A percentile compares a stretch with the other conserved stretches of the same genome.
Conservation (phyloP, 1,140 invertebrate genomes). For the Dendroctonus ponderosae region DNA sequence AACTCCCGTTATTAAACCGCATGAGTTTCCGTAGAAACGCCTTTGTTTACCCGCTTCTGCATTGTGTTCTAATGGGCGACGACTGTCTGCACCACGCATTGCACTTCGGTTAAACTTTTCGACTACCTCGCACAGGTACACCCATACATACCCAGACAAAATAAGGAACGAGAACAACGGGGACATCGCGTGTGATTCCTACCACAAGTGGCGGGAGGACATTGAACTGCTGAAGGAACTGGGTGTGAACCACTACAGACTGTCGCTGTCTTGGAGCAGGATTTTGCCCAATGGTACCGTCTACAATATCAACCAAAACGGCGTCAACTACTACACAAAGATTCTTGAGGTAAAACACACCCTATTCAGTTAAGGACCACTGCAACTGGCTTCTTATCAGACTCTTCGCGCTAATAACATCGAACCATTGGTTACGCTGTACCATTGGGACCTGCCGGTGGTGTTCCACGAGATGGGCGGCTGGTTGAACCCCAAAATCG, state of each 20-base stretch:
- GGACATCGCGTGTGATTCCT: conserved; percentile 60
- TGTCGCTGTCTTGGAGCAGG: conserved; percentile 63
- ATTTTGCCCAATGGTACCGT: conserved; percentile 42
- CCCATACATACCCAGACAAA: conserved; percentile 54
- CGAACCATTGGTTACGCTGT: conserved; percentile 59
- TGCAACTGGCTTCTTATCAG: conserved; percentile 38
- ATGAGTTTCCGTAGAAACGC: background rate
- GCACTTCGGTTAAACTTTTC: background rate
- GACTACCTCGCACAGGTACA: conserved; percentile 42
- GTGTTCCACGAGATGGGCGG: conserved; percentile 46
- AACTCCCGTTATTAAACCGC: background rate
- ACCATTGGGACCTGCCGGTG: conserved; percentile 46
- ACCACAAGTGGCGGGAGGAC: conserved; percentile 59
- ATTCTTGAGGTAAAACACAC: conserved; percentile 51
- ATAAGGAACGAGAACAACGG: conserved; percentile 57
- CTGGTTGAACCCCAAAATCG: conserved; percentile 39
- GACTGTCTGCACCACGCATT: background rate
- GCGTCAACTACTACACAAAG: conserved; percentile 64
- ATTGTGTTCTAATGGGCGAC: background rate
- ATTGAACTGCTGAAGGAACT: conserved; percentile 53
- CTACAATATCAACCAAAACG: conserved; percentile 58
- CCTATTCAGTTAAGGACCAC: background rate
- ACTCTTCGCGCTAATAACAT: conserved; percentile 60
- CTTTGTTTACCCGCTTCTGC: background rate
- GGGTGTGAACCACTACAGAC: conserved; percentile 55